phyloP scores from a whole-genome alignment of 2,888 invertebrate species.

The Lasius platythorax region DNA sequence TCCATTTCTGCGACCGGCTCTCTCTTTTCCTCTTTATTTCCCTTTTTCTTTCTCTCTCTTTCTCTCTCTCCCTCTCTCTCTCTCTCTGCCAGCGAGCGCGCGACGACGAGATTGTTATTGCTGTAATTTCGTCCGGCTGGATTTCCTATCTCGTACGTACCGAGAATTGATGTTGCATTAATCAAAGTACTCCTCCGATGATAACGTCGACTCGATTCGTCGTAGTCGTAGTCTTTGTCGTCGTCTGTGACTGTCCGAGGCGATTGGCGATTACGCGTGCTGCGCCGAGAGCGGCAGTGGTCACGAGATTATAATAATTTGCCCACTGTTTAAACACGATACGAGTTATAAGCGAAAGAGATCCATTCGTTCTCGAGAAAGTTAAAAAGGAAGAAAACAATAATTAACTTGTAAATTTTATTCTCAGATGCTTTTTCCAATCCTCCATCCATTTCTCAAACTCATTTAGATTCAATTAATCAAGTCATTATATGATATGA shows the following conservation, averaged over 20 bases:
- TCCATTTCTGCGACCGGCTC: constrained; percentile 39
- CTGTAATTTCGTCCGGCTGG: constrained; percentile 45
- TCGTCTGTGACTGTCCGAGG: constrained; percentile 7
- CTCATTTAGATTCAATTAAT: constrained; percentile 18
- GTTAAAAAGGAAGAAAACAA: background rate
- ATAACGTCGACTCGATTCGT: constrained; percentile 45
- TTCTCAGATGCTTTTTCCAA: background rate
- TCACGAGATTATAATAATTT: constrained; percentile 41
- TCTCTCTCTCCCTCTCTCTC: background rate
- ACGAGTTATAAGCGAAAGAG: background rate
- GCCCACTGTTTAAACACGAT: constrained; percentile 26
- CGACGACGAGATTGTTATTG: constrained; percentile 36
- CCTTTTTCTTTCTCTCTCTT: background rate
- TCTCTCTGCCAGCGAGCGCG: constrained; percentile 6
- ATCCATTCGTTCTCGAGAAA: constrained; percentile 1
- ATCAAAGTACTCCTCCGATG: constrained; percentile 40
- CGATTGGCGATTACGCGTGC: constrained; percentile 23
- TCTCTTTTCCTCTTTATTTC: background rate
- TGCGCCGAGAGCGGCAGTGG: background rate
- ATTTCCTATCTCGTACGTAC: constrained; percentile 47
- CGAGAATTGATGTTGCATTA: constrained; percentile 53
- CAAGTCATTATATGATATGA: background rate
- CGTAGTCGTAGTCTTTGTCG: constrained; percentile 22
- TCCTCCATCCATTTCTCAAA: background rate
- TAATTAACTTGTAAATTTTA: constrained; percentile 1